Evolutionary conservation across 2,888 invertebrate genomes (phyloP), one percentile per base, ranked within the genome.

Genomic region (Euphydryas editha): DNA sequence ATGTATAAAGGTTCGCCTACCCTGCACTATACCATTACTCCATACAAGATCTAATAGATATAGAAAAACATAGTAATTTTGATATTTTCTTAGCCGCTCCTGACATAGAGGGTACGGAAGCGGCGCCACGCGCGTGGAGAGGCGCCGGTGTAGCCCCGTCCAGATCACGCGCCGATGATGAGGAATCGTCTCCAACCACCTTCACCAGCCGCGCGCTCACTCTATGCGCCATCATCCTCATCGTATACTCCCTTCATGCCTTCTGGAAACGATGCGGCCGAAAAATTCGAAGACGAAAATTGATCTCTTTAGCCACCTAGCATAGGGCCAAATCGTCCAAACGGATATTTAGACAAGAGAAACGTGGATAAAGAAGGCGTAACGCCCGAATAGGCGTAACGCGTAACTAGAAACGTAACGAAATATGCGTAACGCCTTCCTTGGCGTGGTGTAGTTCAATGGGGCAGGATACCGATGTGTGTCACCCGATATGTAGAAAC

Each of bases 81-180:
- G 30, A 7, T 30, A 49, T 21, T 7, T 10, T 55, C 59, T 1
- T 72, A 82, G 94, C 93, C 61, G 89, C 89, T 13, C 94, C 93
- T 13, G 91, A 86, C 20, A 79, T 84, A 39, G 92, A 90, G 68
- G 93, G 85, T 47, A 89, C 87, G 5, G 88, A 93, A 68, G 88
- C 92, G 11, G 94, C 94, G 5, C 85, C 93, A 17, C 91, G 93
- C 71, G 93, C 93, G 17, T 94, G 94, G 94, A 87, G 94, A 8
- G 93, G 93, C 13, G 92, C 92, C 11, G 92, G 85, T 13, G 90
- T 86, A 0, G 87, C 81, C 24, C 87, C 85, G 39, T 84, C 83
- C 1, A 77, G 79, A 1, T 68, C 74, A 2, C 80, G 76, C 24
- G 72, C 69, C n/a, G n/a, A n/a, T 3, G 79, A 74, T 15, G 46